Base-by-base conservation (phyloP, 2,113 vertebrate species). In the Petrocephalus zakoni region DNA sequence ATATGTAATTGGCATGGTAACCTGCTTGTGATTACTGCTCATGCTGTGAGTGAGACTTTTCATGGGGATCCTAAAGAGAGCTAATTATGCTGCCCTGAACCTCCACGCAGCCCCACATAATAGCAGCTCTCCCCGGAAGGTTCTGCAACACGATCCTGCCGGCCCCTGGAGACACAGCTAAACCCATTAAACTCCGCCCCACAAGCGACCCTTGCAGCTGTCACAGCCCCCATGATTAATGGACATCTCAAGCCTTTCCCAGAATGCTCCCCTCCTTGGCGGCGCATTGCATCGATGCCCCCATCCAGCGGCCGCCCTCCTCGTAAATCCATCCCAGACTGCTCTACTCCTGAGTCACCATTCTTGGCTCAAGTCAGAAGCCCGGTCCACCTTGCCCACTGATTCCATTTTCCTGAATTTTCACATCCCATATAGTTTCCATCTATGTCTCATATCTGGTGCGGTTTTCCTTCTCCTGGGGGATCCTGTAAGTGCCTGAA, bases 261-360 rank as follows among this genome's bases (percentile, higher is more conserved):
- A 88, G 90, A 87, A 90, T 90, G 22, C 75, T 84, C 85, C 86
- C n/a, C 72, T 75, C 52, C 72, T 85, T 25, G 46, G 83, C 42
- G 53, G 68, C 37, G 84, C 53, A 6, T 37, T 68, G 72, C 84
- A 75, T 89, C 58, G 84, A 87, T 34, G 42, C 90, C 89, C 85
- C 75, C 78, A 51, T 92, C 75, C 72, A 90, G 56, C 22, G 46
- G 58, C 34, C 21, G 5, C 87, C 61, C 61, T 82, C 13, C 64
- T 47, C 25, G 22, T 19, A 51, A 72, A 87, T 72, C 11, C 68
- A 37, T 75, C 68, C 13, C 34, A 87, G 21, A 51, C 17, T 93
- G 94, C 92, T 93, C 94, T 93, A 93, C 92, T 92, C 92, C 91
- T 11, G 93, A 92, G 72, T 78, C 29, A 42, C 34, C 72, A 78